Evolutionary conservation across 2,113 vertebrate genomes (phyloP), one percentile per base, ranked within the genome.

Genomic region (Synodontis membranacea): DNA sequence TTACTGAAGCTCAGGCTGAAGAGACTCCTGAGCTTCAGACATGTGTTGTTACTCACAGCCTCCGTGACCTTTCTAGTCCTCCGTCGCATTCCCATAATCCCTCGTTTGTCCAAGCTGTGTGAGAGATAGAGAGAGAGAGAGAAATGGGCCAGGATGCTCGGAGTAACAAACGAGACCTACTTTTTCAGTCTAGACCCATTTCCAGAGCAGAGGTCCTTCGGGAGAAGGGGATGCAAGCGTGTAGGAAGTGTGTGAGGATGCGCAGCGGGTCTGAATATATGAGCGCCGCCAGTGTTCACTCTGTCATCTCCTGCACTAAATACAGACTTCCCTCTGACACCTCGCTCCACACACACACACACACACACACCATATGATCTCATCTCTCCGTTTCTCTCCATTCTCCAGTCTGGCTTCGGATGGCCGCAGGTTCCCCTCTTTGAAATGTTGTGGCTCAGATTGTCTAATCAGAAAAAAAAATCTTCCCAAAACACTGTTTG

Each of bases 91-190:
- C 60, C 81, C 54, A 56, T 42, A 84, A 88, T 74, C 80, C 74
- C 72, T 25, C 58, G 52, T 34, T 82, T 76, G 78, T 39, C n/a
- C 34, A 37, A 28, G 66, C 25, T 80, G 68, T 31, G 34, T 28
- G 23, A 15, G 54, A 84, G 60, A 86, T n/a, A n/a, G n/a, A n/a
- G n/a, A n/a, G n/a, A n/a, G n/a, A 34, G 23, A 15, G 54, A 84
- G 60, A 86, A 86, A 42, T 72, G 72, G 39, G 87, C 82, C 81
- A 72, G 62, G 6, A 89, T 39, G 86, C 84, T 83, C 68, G 83
- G 39, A 72, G 83, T 91, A 91, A 93, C 91, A 90, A 91, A 92
- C 91, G 92, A 93, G 92, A 87, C 92, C 92, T 92, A 94, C 89
- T 91, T 94, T 78, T 90, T 92, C 82, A 80, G 88, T 90, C 89